These are phyloP conservation scores for Danionella cerebrum DNA, from an alignment of 2,113 vertebrate genomes.

Conservation along the genomic window DNA sequence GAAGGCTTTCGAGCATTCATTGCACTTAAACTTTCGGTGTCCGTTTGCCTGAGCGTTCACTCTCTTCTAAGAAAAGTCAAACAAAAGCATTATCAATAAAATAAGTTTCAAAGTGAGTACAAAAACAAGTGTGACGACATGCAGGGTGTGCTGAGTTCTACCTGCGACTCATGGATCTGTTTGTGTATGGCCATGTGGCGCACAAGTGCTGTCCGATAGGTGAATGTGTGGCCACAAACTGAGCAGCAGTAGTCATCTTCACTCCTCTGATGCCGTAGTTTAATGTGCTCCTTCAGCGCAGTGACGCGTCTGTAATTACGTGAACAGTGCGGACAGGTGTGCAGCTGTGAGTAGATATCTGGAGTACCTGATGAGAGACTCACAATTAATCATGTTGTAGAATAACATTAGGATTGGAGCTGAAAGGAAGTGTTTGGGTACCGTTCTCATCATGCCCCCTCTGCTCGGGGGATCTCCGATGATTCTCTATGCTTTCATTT, in stretches of 20 bases:
- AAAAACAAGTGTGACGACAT: neutral
- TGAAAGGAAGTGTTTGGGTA: too few relatives aligned
- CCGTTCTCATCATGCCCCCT: conserved; percentile 90
- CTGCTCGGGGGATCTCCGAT: conserved; percentile 81
- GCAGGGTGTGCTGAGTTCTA: neutral
- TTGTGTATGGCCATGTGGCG: conserved; percentile 95
- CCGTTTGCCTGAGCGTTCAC: conserved; percentile 80
- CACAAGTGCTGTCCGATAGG: conserved; percentile 91
- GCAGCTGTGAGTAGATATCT: conserved; percentile 84
- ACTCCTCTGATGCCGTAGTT: conserved; percentile 92
- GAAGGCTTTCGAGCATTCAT: conserved; percentile 96
- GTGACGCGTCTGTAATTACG: conserved; percentile 95
- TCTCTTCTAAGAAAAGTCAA: conserved; percentile 56
- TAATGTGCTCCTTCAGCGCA: conserved; percentile 96
- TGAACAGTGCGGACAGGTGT: conserved; percentile 93
- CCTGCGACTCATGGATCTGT: conserved; percentile 83
- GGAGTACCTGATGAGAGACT: conserved; percentile 72
- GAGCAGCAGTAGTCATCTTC: conserved; percentile 96
- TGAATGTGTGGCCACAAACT: conserved; percentile 93
- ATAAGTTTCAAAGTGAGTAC: neutral
- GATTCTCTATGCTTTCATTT: conserved; percentile 81
- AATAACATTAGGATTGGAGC: too few relatives aligned
- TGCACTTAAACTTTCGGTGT: conserved; percentile 95
- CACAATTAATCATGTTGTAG: too few relatives aligned
- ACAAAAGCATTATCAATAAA: neutral